Evolutionary conservation across 2,797 vertebrate species (phyloP), one percentile per base, ranked within the genome.

Genomic region (Hipposideros larvatus): DNA sequence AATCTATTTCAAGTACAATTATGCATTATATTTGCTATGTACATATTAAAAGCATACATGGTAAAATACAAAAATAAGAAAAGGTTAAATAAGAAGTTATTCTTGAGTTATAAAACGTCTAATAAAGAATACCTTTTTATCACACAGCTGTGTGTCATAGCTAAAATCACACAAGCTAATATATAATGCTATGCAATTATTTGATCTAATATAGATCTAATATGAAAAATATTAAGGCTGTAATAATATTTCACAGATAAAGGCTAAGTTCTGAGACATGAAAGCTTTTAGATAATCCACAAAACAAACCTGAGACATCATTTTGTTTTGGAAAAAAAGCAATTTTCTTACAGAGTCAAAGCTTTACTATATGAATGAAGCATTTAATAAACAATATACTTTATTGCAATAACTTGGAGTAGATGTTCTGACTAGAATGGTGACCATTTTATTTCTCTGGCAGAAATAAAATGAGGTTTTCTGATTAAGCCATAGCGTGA

Each of bases 231-330:
- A 80, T 18, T 88, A 96, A 83, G 63, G 97, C 65, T 93, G 8
- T 96, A 95, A 96, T 97, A 98, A 93, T 86, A 98, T 98, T 98
- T 99, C 98, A 99, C 98, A 99, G 98, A 71, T 96, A 94, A 85
- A 97, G 97, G 98, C 98, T 98, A 99, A 99, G 98, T 99, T 98
- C 98, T 98, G 94, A 97, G 88, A 78, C 91, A 96, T 82, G 94
- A 97, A 90, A 97, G 74, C 93, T 97, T 96, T 74, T 70, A 90
- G 31, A 0, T 46, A 93, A 98, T 87, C 96, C 95, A 97, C 71
- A 98, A 97, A 98, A 96, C 90, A 96, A 75, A 97, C 95, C 96
- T 98, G 97, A 98, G 97, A 70, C 74, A 97, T 95, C 43, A 82
- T 95, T 63, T 91, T 43, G 83, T 68, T 80, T 96, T 43, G 19